Conservation (phyloP, 2,113 vertebrate genomes). For the Gobio gobio region DNA sequence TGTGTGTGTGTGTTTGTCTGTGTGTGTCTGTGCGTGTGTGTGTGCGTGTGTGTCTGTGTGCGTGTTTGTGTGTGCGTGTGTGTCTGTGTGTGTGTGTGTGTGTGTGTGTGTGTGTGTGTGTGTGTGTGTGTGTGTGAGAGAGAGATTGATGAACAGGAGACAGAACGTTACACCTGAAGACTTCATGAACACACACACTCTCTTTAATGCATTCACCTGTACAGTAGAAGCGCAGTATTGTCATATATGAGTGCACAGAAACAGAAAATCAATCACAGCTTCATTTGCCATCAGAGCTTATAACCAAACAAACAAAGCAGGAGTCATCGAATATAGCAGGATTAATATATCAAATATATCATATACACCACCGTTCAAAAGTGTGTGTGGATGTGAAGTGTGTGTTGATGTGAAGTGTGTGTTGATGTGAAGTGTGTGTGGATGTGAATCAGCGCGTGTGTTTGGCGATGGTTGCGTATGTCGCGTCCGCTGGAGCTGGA, state of each 20-base stretch:
- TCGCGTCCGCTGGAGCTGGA: not conserved
- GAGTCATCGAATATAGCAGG: not conserved
- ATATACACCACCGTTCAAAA: not conserved
- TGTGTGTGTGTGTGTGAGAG: not conserved
- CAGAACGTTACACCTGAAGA: not conserved
- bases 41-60: not conserved
- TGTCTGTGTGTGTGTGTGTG: not conserved
- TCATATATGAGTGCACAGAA: not conserved
- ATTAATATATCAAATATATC: not conserved
- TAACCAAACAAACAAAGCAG: not conserved
- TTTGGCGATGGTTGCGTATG: not conserved
- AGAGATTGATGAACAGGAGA: too few species aligned
- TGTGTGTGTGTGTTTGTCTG: too few species aligned
- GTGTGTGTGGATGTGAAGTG: not conserved
- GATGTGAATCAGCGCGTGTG: not conserved
- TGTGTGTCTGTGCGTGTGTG: not conserved
- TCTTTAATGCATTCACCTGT: too few species aligned
- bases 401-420: not conserved
- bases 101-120: conserved; percentile 19
- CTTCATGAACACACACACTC: not conserved
- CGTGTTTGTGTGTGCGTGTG: not conserved
- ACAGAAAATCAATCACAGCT: not conserved
- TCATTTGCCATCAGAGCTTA: too few species aligned
- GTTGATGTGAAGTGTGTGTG: not conserved
- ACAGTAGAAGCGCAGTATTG: too few species aligned